Percentiles rank a stretch among this genome's conserved stretches.
These are phyloP conservation scores for Drosophila insularis DNA, from an alignment of 1,140 invertebrate species.

Conservation along the genomic window DNA sequence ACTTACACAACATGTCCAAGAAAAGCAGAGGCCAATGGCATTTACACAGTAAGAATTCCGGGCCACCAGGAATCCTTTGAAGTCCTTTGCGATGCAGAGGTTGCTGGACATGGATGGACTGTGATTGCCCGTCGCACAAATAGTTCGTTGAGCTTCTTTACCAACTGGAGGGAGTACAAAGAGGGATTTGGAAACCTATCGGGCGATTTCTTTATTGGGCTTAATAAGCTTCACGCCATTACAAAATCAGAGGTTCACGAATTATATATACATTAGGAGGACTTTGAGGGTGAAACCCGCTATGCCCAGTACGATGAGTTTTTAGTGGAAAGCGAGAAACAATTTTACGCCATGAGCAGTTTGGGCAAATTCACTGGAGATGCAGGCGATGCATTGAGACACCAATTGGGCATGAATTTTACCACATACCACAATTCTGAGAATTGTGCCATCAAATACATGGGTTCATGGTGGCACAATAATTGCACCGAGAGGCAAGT, in stretches of 20 bases:
- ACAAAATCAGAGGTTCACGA: constrained; percentile 7
- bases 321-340: constrained; percentile 1
- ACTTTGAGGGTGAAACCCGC: not conserved
- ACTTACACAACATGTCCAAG: constrained; percentile 2
- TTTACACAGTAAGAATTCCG: not conserved
- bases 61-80: not conserved
- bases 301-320: constrained; percentile 10
- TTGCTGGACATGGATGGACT: constrained; percentile 10
- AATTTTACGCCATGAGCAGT: not conserved
- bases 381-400: not conserved
- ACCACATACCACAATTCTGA: not conserved
- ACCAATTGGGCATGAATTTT: constrained; percentile 1
- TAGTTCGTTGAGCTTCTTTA: not conserved
- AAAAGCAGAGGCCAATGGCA: not conserved
- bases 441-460: not conserved
- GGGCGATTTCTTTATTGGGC: constrained; percentile 5
- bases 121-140: constrained; percentile 9
- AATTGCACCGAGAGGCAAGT: constrained; percentile 8
- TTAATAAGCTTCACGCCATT: constrained; percentile 10
- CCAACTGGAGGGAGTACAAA: not conserved
- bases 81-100: constrained; percentile 1
- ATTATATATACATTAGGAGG: constrained; percentile 6
- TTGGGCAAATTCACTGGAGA: not conserved
- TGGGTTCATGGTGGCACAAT: constrained; percentile 6
- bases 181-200: not conserved